These are phyloP conservation scores for Thereva nobilitata DNA, from an alignment of 2,888 invertebrate genomes.

Conservation along the genomic window DNA sequence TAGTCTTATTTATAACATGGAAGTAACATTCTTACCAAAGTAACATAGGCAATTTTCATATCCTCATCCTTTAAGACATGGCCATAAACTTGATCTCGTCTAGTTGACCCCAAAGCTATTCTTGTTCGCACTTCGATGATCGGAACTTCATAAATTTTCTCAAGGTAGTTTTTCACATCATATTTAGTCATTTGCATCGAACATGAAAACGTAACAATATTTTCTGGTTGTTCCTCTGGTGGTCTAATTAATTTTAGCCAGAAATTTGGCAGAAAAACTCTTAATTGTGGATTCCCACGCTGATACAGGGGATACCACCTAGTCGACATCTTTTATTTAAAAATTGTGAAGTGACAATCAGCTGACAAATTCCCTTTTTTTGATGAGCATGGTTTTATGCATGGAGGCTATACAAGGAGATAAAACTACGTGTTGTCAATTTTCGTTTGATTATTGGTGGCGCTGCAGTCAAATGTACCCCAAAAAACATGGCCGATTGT, in stretches of 20 bases:
- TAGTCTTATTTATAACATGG: neutral
- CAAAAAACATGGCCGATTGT: too few species aligned
- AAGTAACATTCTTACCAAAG: constrained; percentile 64
- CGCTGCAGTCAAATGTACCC: too few species aligned
- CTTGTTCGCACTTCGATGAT: constrained; percentile 77
- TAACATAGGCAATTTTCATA: constrained; percentile 76
- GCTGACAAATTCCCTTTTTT: too few species aligned
- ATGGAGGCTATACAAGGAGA: too few species aligned
- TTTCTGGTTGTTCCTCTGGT: constrained; percentile 68
- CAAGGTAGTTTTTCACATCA: constrained; percentile 91
- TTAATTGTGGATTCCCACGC: constrained; percentile 89
- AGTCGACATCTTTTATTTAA: constrained; percentile 50
- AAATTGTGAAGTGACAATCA: too few species aligned
- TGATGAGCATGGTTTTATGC: too few species aligned
- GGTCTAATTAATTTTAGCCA: constrained; percentile 92
- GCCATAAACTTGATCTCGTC: constrained; percentile 63
- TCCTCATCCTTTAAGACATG: constrained; percentile 83
- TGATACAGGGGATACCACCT: constrained; percentile 86
- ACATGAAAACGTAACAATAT: constrained; percentile 85
- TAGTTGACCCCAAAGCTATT: constrained; percentile 72
- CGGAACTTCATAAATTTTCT: constrained; percentile 91
- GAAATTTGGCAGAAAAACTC: constrained; percentile 93
- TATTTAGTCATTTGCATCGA: constrained; percentile 91
- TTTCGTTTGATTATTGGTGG: too few species aligned
- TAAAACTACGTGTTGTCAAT: too few species aligned